Base-by-base conservation (phyloP, 1,140 invertebrate species). In the Drosophila pallidifrons region DNA sequence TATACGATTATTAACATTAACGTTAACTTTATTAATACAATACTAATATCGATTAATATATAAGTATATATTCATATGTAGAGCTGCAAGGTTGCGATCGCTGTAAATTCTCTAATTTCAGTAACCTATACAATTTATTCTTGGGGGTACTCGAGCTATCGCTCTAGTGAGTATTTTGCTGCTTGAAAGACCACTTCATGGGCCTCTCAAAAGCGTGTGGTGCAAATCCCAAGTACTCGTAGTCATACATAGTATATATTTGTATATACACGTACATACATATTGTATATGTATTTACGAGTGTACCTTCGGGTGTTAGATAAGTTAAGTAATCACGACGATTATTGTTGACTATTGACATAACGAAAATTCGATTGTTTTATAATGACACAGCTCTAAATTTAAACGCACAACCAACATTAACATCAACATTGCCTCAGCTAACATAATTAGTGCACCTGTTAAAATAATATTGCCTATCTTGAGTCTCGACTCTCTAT, bases 361-460 rank as follows among this genome's bases (percentile, higher is more conserved):
- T 90, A 91, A 90, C 86, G 73, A 54, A 83, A 81, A 86, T 85
- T 91, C 70, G 83, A 91, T 91, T 91, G 82, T 81, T 90, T 90
- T 91, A 91, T 91, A 91, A 91, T 91, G 90, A 85, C 83, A 75
- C 60, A 78, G 49, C 54, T 49, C 28, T 52, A 73, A 72, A 59
- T 59, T 58, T 49, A 13, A 55, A 32, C n/a, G 46, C 46, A 69
- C 30, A 46, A 10, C 35, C 35, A 52, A 32, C 11, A 10, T n/a
- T 1, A 52, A 52, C 28, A 54, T 54, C 5, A 8, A 52, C 6
- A 32, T 8, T 3, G 35, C 54, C 7, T 20, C 46, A 41, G 16
- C 35, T 41, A 69, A 68, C 16, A 46, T 52, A 78, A 77, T 81
- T 77, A 69, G 61, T 46, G 28, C 75, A 77, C 66, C 70, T 77